Base-by-base conservation (phyloP, 2,113 vertebrate species). In the Balaenoptera acutorostrata region DNA sequence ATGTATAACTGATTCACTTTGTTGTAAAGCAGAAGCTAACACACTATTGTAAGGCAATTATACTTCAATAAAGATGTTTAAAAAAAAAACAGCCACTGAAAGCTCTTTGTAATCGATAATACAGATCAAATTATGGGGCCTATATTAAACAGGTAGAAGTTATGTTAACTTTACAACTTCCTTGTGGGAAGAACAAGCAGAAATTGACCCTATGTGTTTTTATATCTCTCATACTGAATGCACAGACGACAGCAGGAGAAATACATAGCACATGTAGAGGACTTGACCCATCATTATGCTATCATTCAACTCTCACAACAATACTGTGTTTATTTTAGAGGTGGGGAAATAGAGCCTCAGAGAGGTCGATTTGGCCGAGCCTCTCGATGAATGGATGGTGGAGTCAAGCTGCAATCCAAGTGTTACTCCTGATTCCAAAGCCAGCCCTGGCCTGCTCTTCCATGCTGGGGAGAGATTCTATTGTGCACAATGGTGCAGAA, bases 81-180 rank as follows among this genome's bases (percentile, higher is more conserved):
- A 36, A 36, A 36, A 36, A 36, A 96, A 97, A 98, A 97, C 97
- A 98, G 49, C 84, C 64, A 97, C 95, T 75, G 95, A 95, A 96
- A 97, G 82, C 96, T 96, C 97, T 95, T 96, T 87, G 52, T 90
- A 97, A 97, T 98, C 97, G 96, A 98, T 98, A 97, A 95, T 97
- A 96, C 93, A 95, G 95, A 98, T 97, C 92, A 97, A 78, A 87
- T 95, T 95, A 87, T 20, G 36, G 72, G 71, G 29, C 61, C 90
- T 95, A 90, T 95, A 97, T 96, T 97, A 97, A 95, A 97, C 89
- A 95, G 93, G 91, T 84, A 97, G 88, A 94, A 96, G 92, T 82
- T 87, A 57, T 97, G 95, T 98, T 98, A 97, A 97, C 89, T 94
- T 94, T 94, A 95, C 92, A 97, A 84, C 92, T 98, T 98, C 94